Evolutionary conservation across 2,797 vertebrate species (phyloP).

Genomic region (Enteromius trimaculatus): DNA sequence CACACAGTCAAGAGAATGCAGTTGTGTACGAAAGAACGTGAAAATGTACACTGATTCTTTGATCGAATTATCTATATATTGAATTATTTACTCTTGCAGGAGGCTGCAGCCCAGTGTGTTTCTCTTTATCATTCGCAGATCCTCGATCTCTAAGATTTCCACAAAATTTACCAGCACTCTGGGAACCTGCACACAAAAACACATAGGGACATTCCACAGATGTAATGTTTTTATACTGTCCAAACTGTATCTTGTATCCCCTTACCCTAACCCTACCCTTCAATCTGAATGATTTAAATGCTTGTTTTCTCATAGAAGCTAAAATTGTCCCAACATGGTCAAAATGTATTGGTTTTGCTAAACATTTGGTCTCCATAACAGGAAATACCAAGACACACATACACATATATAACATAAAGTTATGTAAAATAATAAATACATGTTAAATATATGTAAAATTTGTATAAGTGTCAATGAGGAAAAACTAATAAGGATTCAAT

Average conservation of each 20-base stretch:
- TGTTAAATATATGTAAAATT: not conserved
- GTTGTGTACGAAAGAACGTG: not conserved
- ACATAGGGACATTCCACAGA: not conserved
- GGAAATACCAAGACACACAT: not conserved
- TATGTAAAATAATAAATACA: not conserved
- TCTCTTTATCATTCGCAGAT: slow-evolving; percentile 76
- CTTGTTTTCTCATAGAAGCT: not conserved
- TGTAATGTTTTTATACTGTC: not conserved
- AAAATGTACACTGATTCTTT: not conserved
- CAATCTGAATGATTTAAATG: not conserved
- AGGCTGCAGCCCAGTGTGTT: slow-evolving; percentile 74
- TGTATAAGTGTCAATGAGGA: slow-evolving; percentile 19
- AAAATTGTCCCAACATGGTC: not conserved
- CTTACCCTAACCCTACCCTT: not conserved
- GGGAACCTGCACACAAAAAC: slow-evolving; percentile 80
- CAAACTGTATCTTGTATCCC: not conserved
- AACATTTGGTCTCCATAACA: not conserved
- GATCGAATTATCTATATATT: not conserved
- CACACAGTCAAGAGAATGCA: slow-evolving; percentile 7
- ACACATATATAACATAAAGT: slow-evolving; percentile 52
- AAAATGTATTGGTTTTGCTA: not conserved
- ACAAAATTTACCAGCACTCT: slow-evolving; percentile 85
- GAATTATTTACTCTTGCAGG: slow-evolving; percentile 76
- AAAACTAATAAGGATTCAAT: not conserved
- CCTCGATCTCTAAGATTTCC: slow-evolving; percentile 83